Conservation (phyloP, 2,888 invertebrate species). For the Teleiodes luculella region DNA sequence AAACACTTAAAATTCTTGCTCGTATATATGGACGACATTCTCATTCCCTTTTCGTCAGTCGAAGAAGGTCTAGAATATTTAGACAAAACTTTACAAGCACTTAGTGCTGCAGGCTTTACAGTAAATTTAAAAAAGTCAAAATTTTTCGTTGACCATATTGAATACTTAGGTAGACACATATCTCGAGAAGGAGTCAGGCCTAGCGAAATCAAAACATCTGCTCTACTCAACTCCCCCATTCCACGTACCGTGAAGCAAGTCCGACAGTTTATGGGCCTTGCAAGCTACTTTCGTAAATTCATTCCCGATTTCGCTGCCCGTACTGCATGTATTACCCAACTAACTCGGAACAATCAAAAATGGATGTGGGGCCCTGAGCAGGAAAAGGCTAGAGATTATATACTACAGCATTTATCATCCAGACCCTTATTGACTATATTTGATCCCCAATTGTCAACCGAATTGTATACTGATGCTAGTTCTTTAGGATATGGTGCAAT, state of each 20-base stretch:
- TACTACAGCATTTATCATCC: conserved; percentile 25
- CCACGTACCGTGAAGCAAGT: conserved; percentile 25
- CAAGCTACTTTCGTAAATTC: conserved; percentile 31
- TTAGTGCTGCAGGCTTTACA: conserved; percentile 17
- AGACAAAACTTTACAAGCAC: conserved; percentile 15
- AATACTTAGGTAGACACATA: conserved; percentile 27
- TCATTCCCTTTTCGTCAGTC: conserved; percentile 20
- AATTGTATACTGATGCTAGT: conserved; percentile 31
- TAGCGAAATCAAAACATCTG: conserved; percentile 22
- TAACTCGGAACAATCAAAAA: conserved; percentile 28
- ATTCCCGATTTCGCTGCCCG: conserved; percentile 28
- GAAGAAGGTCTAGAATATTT: conserved; percentile 20
- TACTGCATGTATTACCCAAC: conserved; percentile 29
- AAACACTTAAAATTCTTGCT: conserved; percentile 21
- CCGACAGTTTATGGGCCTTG: conserved; percentile 29
- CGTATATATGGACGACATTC: conserved; percentile 25
- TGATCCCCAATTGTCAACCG: conserved; percentile 25
- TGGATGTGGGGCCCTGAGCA: conserved; percentile 32
- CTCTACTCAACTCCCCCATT: conserved; percentile 20
- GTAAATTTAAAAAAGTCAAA: conserved; percentile 23
- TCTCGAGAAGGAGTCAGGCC: conserved; percentile 26
- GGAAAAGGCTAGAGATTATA: conserved; percentile 24
- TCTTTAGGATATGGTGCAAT: conserved; percentile 35
- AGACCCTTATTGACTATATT: conserved; percentile 29
- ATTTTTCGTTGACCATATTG: conserved; percentile 23